Evolutionary conservation across 2,113 vertebrate genomes (phyloP), one percentile per base, ranked within the genome.

Genomic region (Sebastes fasciatus): DNA sequence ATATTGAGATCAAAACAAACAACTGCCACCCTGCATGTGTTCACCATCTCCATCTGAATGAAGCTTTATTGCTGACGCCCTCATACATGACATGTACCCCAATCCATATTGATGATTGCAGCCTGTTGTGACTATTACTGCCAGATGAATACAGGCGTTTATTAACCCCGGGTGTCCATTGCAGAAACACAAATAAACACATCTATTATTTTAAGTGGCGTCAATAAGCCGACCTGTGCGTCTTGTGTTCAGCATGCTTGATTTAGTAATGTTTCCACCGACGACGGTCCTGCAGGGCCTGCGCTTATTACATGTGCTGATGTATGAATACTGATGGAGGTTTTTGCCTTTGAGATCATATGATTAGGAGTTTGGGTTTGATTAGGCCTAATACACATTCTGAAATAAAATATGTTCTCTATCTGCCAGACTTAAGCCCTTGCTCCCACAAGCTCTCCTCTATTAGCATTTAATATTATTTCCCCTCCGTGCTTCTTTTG

Each of bases 131-230:
- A 67, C 55, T 7, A 62, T 92, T 92, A 92, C 82, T 86, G 57
- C 84, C 87, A 87, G 88, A 90, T 83, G 81, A 91, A 86, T 72
- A 72, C 80, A 69, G 85, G 81, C 76, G 65, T 86, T 87, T 89
- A 86, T 89, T 87, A 86, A 91, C 85, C 77, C 19, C 12, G 19
- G 84, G 81, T 82, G 78, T 89, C 76, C 23, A 26, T 82, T 76
- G 79, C 63, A 74, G n/a, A 58, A 48, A 68, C 81, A 78, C 81
- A 82, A 72, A 86, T 62, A 87, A 87, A 83, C 74, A 68, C 72
- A 80, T 89, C 40, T 82, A 79, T 91, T 91, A 89, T 92, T 86
- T 49, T 89, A 90, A 91, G 88, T 80, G 85, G 61, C 79, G 83
- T 84, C 81, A 87, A 88, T 77, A 85, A 76, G 61, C 9, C 69